Evolutionary conservation across 2,797 vertebrate genomes (phyloP).

Genomic region (Harpagifer antarcticus): DNA sequence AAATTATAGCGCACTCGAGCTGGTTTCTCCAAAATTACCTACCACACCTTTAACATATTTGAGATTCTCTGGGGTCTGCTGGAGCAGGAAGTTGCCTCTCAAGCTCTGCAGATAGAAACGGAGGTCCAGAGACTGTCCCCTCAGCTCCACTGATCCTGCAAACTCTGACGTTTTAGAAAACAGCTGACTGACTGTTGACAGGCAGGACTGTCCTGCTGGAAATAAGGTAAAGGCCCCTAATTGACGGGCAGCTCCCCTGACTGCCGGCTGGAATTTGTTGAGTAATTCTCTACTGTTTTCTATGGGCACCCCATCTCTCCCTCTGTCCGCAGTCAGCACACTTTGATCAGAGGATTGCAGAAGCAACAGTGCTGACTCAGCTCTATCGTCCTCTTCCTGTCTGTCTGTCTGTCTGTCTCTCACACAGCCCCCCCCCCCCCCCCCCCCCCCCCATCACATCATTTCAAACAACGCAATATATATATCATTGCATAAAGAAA

Average conservation of each 20-base stretch:
- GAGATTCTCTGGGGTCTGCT: neutral
- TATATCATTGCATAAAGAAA: neutral
- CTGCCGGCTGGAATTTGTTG: constrained; percentile 18
- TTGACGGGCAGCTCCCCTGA: constrained; percentile 14
- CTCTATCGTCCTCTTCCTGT: constrained; percentile 33
- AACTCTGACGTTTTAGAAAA: constrained; percentile 25
- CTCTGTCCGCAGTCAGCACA: constrained; percentile 38
- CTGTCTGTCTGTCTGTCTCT: neutral
- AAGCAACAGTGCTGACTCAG: constrained; percentile 48
- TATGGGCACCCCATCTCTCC: neutral
- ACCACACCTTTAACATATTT: neutral
- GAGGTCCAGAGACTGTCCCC: neutral
- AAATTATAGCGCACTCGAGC: too few relatives aligned
- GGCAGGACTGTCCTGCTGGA: constrained; percentile 22
- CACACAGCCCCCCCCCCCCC: too few relatives aligned
- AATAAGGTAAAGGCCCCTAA: constrained; percentile 22
- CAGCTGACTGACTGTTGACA: constrained; percentile 19
- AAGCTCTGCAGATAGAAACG: neutral
- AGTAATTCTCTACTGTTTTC: constrained; percentile 28
- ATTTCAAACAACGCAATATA: neutral
- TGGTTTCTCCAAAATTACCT: too few relatives aligned
- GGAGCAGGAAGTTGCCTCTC: neutral
- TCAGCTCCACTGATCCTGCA: constrained; percentile 11
- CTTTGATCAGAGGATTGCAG: constrained; percentile 41
- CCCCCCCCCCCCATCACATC: neutral